A percentile compares a stretch with the other conserved stretches of the same genome.
Evolutionary conservation across 2,113 vertebrate genomes (phyloP).

Genomic region (Callipepla californica): DNA sequence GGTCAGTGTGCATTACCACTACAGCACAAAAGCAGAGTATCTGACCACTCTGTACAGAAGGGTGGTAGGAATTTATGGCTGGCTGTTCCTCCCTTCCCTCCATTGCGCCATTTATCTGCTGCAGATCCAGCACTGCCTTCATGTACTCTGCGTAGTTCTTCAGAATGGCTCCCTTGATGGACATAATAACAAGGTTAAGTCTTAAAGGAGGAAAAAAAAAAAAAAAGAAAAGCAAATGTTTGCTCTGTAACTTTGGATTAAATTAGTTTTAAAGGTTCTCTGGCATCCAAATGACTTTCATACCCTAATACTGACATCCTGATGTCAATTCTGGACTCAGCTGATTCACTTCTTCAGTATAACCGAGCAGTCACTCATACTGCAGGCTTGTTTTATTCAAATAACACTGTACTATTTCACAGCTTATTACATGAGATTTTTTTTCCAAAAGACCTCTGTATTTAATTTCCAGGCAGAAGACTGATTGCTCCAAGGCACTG

Average conservation of each 20-base stretch:
- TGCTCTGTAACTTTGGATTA: not conserved
- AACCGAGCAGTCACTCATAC: not conserved
- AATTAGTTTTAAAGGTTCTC: not conserved
- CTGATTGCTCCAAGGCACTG: not conserved
- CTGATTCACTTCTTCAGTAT: not conserved
- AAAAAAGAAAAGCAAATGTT: not conserved
- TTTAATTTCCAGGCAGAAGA: not conserved
- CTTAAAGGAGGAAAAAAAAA: not conserved
- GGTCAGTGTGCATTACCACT: not conserved
- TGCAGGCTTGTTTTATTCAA: not conserved
- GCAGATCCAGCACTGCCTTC: not conserved
- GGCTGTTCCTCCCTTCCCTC: not conserved
- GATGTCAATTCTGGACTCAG: not conserved
- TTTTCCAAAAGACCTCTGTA: not conserved
- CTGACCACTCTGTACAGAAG: not conserved
- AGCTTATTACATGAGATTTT: not conserved
- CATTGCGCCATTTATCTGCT: not conserved
- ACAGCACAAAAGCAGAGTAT: not conserved
- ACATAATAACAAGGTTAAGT: not conserved
- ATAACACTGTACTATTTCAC: not conserved
- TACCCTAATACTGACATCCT: not conserved
- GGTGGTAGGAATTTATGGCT: not conserved
- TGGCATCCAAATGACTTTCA: not conserved
- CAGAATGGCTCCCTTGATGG: not conserved
- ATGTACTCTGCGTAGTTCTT: not conserved